These are phyloP conservation scores for Himalopsyche phryganea DNA, from an alignment of 1,140 invertebrate genomes.

Conservation along the genomic window DNA sequence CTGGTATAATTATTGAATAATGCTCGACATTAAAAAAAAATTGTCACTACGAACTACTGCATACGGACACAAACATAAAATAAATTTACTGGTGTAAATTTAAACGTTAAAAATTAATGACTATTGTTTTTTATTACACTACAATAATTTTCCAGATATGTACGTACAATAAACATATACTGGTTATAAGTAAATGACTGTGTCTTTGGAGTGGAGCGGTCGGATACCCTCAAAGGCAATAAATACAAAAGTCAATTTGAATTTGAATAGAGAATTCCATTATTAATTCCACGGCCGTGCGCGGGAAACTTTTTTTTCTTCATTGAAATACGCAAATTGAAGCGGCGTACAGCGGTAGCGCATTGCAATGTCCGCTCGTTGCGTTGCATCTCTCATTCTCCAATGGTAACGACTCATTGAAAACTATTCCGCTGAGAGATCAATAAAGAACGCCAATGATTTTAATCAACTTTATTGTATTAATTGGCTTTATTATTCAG, in stretches of 20 bases:
- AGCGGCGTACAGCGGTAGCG: conserved; percentile 11
- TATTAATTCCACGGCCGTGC: conserved; percentile 30
- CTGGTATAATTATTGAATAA: no score
- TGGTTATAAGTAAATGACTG: no score
- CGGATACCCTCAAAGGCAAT: conserved; percentile 26
- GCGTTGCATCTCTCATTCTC: conserved; percentile 7
- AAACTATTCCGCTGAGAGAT: conserved; percentile 12
- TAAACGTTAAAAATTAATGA: no score
- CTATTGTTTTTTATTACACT: no score
- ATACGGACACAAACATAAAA: no score
- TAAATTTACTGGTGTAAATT: no score
- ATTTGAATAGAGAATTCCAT: conserved; percentile 32
- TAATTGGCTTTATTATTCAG: neutral
- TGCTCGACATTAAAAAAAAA: no score
- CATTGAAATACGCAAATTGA: conserved; percentile 27
- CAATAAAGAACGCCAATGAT: conserved; percentile 10
- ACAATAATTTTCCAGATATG: no score
- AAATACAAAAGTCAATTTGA: conserved; percentile 33
- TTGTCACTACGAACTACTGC: no score
- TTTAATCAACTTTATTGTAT: neutral
- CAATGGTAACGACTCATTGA: conserved; percentile 26
- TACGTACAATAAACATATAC: no score
- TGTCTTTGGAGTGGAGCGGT: neutral
- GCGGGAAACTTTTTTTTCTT: conserved; percentile 16
- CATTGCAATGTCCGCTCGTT: neutral